Evolutionary conservation across 53 echinoderm and acorn worm genomes (phyloP).

Genomic region (Arbacia lixula): DNA sequence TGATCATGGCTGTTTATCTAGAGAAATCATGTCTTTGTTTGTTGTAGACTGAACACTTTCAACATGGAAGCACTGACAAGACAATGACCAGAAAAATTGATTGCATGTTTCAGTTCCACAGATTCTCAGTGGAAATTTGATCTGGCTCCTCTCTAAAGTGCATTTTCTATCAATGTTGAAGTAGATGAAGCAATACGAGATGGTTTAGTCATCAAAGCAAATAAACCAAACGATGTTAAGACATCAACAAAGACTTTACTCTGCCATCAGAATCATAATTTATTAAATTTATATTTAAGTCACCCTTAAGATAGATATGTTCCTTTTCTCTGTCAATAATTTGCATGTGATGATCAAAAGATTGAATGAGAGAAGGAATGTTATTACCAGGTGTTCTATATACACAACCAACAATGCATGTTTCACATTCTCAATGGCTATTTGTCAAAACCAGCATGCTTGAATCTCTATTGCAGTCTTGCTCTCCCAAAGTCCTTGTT

Average conservation of each 20-base stretch:
- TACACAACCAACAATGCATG: conserved; percentile 22
- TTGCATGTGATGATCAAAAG: conserved; percentile 4
- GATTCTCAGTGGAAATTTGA: too few species aligned
- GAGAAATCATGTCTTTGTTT: too few species aligned
- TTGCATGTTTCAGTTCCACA: too few species aligned
- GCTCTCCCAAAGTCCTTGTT: too few species aligned
- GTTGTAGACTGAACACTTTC: too few species aligned
- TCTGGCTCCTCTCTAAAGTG: too few species aligned
- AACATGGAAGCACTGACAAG: too few species aligned
- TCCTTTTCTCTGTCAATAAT: neutral
- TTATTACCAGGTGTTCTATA: conserved; percentile 4
- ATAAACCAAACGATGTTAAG: conserved; percentile 10
- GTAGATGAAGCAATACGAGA: neutral
- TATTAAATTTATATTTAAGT: conserved; percentile 3
- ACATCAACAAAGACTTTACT: conserved; percentile 21
- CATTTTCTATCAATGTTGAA: conserved; percentile 11
- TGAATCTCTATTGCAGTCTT: too few species aligned
- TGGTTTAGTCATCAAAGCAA: conserved; percentile 1
- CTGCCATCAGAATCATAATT: conserved; percentile 9
- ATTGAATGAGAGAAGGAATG: neutral
- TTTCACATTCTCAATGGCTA: too few species aligned
- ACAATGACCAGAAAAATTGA: too few species aligned
- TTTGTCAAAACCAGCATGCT: neutral
- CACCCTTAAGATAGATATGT: conserved; percentile 14
- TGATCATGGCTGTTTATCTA: too few species aligned